A percentile compares a stretch with the other conserved stretches of the same genome.
Evolutionary conservation across 2,113 vertebrate species (phyloP).

Genomic region (Trogon surrucura): DNA sequence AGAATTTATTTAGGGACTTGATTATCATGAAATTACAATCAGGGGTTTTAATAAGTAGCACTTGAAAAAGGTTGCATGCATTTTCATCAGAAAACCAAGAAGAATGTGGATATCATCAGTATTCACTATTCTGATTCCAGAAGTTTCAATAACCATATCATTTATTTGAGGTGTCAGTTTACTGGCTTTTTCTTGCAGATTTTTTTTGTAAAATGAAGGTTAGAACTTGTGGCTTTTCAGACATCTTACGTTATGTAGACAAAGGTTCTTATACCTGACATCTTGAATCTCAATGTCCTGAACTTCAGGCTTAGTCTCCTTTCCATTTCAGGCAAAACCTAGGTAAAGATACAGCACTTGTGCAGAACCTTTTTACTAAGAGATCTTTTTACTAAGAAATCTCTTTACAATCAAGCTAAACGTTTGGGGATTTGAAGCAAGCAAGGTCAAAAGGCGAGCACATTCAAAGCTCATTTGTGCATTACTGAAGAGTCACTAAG

Average conservation of each 20-base stretch:
- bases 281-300: neutral
- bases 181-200: neutral
- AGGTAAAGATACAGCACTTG: neutral
- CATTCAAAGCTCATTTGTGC: neutral
- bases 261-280: neutral
- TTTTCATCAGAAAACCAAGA: neutral
- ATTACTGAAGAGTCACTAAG: neutral
- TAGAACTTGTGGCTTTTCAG: neutral
- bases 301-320: neutral
- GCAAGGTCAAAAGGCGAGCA: neutral
- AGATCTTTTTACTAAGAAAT: neutral
- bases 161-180: neutral
- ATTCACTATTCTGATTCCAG: neutral
- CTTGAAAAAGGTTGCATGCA: neutral
- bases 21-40: neutral
- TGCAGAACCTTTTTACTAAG: neutral
- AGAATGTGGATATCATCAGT: neutral
- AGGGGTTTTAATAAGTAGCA: neutral
- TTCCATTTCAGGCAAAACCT: constrained; percentile 31
- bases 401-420: neutral
- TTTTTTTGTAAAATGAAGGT: neutral
- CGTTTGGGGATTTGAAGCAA: neutral
- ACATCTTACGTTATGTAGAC: neutral
- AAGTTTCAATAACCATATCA: neutral
- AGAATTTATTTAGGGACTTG: neutral